These are phyloP conservation scores for Eilema depressum DNA, from an alignment of 2,888 invertebrate species.

Conservation along the genomic window DNA sequence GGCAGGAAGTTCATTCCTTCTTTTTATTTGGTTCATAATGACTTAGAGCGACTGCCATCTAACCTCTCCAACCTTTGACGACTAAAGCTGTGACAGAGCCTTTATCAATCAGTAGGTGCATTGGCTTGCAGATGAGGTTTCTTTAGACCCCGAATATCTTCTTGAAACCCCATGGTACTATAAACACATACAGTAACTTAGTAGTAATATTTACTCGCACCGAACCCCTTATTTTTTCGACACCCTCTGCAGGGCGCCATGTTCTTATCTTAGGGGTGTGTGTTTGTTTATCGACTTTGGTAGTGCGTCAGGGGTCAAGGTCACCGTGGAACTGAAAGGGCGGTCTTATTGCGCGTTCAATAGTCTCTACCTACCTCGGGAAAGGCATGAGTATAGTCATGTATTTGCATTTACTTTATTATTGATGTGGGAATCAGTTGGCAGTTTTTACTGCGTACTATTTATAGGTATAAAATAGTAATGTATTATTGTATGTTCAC, in stretches of 20 bases:
- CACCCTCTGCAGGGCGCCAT: background rate
- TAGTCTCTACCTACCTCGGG: background rate
- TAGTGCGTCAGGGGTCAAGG: background rate
- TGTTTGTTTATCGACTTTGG: slow-evolving; percentile 2
- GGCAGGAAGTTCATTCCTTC: too few relatives aligned
- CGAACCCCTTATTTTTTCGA: background rate
- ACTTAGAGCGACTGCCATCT: too few relatives aligned
- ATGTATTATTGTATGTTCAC: background rate
- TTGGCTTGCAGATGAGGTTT: too few relatives aligned
- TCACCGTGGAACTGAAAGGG: background rate
- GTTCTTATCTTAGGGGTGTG: background rate
- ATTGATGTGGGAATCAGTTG: too few relatives aligned
- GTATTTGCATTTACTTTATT: background rate
- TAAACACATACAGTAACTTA: too few relatives aligned
- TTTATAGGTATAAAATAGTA: background rate
- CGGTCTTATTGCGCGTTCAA: background rate
- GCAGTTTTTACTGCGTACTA: too few relatives aligned
- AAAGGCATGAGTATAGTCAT: background rate
- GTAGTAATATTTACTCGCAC: background rate
- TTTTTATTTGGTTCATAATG: too few relatives aligned
- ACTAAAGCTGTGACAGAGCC: too few relatives aligned
- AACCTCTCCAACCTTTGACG: too few relatives aligned
- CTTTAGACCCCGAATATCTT: too few relatives aligned
- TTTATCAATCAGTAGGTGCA: too few relatives aligned
- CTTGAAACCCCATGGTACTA: too few relatives aligned